These are phyloP conservation scores for Monopis laevigella DNA, from an alignment of 2,888 invertebrate genomes.

Conservation along the genomic window DNA sequence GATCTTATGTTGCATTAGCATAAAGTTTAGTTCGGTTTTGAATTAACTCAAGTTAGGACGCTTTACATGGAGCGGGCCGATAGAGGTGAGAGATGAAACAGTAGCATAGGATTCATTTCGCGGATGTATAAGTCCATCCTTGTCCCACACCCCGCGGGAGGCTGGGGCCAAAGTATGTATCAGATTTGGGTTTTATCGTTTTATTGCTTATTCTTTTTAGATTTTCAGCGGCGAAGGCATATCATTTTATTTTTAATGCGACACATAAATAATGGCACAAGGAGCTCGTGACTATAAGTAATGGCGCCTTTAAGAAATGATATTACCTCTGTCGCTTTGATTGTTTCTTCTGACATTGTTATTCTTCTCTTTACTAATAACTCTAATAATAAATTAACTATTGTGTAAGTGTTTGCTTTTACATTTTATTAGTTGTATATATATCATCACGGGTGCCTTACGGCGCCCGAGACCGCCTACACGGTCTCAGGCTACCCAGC, in stretches of 20 bases:
- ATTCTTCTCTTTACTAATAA: background rate
- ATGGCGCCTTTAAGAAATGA: slow-evolving; percentile 48
- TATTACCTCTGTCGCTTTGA: background rate
- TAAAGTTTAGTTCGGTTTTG: slow-evolving; percentile 22
- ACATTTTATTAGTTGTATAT: too few relatives aligned
- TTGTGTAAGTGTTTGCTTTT: too few relatives aligned
- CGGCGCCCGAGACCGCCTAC: too few relatives aligned
- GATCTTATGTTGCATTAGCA: background rate
- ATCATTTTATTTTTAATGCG: slow-evolving; percentile 67
- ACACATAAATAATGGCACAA: slow-evolving; percentile 57
- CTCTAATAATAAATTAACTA: too few relatives aligned
- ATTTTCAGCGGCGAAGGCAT: slow-evolving; percentile 66
- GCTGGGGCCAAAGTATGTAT: slow-evolving; percentile 62
- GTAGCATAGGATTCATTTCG: slow-evolving; percentile 64
- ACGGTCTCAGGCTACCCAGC: too few relatives aligned
- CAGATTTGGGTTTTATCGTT: slow-evolving; percentile 68
- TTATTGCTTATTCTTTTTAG: slow-evolving; percentile 69
- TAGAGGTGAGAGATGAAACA: slow-evolving; percentile 69
- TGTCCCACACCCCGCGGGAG: slow-evolving; percentile 55
- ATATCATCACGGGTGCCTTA: too few relatives aligned
- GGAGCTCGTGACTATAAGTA: slow-evolving; percentile 52
- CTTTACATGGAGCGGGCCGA: slow-evolving; percentile 58
- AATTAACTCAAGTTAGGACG: slow-evolving; percentile 53
- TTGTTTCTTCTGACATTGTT: background rate
- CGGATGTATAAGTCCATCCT: slow-evolving; percentile 50